Conservation (phyloP, 2,888 invertebrate species). For the Plagodis dolabraria region DNA sequence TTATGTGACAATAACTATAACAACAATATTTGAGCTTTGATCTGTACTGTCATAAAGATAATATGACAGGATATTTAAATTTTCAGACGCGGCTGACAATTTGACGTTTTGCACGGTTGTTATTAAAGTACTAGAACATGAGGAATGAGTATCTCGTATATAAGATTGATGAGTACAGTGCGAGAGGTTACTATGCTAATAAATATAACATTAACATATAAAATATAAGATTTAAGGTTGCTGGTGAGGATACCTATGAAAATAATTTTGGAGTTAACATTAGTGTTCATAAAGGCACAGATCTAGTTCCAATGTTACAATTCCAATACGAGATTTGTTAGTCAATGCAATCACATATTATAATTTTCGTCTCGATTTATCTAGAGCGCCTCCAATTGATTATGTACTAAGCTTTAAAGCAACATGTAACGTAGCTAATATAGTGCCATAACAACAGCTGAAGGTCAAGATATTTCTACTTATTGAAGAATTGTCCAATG, state of each 20-base stretch:
- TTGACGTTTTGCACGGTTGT: slow-evolving; percentile 33
- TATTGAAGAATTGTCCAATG: no score
- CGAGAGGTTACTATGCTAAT: slow-evolving; percentile 23
- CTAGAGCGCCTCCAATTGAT: no score
- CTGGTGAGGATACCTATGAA: slow-evolving; percentile 1
- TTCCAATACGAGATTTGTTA: no score
- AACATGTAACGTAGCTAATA: no score
- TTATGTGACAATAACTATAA: slow-evolving; percentile 37
- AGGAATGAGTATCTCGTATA: slow-evolving; percentile 25
- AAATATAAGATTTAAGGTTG: slow-evolving; percentile 15
- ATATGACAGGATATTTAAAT: slow-evolving; percentile 43
- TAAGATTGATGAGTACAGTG: slow-evolving; percentile 21
- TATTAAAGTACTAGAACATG: slow-evolving; percentile 27
- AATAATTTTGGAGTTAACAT: slow-evolving; percentile 14
- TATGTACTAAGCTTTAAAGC: no score
- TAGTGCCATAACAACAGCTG: no score
- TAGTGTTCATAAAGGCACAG: not conserved
- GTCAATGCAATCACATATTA: no score
- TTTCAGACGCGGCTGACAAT: slow-evolving; percentile 32
- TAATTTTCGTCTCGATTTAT: no score
- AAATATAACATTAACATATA: slow-evolving; percentile 24
- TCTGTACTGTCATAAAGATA: slow-evolving; percentile 40
- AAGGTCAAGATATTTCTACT: no score
- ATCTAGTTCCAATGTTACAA: no score
- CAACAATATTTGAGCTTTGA: slow-evolving; percentile 41